Conservation (phyloP, 2,888 invertebrate species). For the Plebejus melissa region DNA sequence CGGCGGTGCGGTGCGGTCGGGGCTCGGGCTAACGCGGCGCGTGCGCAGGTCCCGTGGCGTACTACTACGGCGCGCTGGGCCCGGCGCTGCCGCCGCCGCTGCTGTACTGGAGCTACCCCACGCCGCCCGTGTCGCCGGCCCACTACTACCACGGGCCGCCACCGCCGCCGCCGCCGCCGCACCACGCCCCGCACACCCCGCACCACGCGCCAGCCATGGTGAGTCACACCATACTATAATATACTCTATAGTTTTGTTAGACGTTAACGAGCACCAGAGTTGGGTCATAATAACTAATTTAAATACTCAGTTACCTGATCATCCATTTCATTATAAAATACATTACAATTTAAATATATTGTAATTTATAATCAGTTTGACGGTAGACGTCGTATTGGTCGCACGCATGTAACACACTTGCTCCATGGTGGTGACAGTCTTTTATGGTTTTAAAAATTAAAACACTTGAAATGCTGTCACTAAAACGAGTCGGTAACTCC, state of each 20-base stretch:
- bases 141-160: constrained; percentile 87
- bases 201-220: constrained; percentile 72
- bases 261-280: not conserved
- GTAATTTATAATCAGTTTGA: too few species aligned
- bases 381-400: too few species aligned
- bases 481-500: too few species aligned
- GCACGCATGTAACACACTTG: too few species aligned
- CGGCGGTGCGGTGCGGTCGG: not conserved
- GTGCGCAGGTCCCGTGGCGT: constrained; percentile 71
- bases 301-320: too few species aligned
- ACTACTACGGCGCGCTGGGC: constrained; percentile 76
- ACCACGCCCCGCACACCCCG: constrained; percentile 57
- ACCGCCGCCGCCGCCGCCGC: constrained; percentile 64
- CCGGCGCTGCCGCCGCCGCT: constrained; percentile 82
- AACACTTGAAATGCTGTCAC: too few species aligned
- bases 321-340: too few species aligned
- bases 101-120: constrained; percentile 96
- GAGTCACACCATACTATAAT: not conserved
- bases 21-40: not conserved
- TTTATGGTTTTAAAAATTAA: too few species aligned
- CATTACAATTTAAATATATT: too few species aligned
- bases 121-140: constrained; percentile 95
- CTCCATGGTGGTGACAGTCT: too few species aligned
- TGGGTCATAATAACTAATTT: too few species aligned
- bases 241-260: not conserved